These are phyloP conservation scores for Morone saxatilis DNA, from an alignment of 2,113 vertebrate genomes.

Conservation along the genomic window DNA sequence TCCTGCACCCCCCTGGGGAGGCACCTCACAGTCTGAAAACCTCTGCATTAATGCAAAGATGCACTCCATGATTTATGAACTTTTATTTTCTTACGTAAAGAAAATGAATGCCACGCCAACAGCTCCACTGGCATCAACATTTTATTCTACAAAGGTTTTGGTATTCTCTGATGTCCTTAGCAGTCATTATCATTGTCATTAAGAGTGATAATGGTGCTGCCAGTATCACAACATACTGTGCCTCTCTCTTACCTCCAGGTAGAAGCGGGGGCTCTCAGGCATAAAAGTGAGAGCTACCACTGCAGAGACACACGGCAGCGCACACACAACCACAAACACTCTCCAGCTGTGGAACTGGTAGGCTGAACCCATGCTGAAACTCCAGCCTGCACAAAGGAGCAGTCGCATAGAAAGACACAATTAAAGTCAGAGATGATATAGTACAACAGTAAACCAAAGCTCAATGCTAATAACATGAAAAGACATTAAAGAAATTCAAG, in stretches of 20 bases:
- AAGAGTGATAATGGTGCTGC: constrained; percentile 10
- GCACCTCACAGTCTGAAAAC: neutral
- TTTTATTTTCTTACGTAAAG: neutral
- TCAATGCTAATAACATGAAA: neutral
- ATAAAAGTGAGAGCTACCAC: constrained; percentile 98
- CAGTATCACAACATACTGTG: neutral
- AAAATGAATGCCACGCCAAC: neutral
- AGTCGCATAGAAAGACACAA: neutral
- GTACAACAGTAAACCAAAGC: neutral
- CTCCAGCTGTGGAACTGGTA: constrained; percentile 99
- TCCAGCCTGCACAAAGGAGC: constrained; percentile 89
- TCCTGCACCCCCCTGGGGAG: neutral
- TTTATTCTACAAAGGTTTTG: neutral
- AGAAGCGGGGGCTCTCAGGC: constrained; percentile 97
- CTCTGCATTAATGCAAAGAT: neutral
- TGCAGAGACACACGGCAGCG: constrained; percentile 93
- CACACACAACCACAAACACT: constrained; percentile 97
- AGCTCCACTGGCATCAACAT: neutral
- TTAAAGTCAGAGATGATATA: constrained; percentile 7
- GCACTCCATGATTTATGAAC: neutral
- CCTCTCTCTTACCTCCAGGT: constrained; percentile 82
- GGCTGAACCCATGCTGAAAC: constrained; percentile 99
- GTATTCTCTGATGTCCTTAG: neutral
- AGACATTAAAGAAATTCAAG: neutral
- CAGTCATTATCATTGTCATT: neutral